Conservation (phyloP, 2,797 vertebrate species). For the Crotalus adamanteus region DNA sequence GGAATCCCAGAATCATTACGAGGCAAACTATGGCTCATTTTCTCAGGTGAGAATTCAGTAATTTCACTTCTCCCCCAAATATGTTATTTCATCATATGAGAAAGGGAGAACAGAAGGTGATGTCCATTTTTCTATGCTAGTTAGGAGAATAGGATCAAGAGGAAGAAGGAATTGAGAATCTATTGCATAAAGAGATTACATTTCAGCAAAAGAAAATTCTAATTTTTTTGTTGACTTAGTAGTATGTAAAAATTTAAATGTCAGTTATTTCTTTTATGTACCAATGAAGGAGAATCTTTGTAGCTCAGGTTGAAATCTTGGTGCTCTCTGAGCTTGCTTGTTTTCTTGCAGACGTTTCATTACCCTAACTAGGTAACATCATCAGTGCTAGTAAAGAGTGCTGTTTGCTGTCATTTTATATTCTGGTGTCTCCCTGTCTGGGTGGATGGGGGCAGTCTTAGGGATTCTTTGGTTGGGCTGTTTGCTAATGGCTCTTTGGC, state of each 20-base stretch:
- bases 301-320: no score
- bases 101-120: background rate
- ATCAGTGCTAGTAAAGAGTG: no score
- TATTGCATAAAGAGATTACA: background rate
- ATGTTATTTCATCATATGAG: background rate
- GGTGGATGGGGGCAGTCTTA: no score
- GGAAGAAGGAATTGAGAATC: background rate
- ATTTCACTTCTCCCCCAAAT: background rate
- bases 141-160: background rate
- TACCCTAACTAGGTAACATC: no score
- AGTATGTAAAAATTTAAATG: conserved; percentile 22
- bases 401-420: no score
- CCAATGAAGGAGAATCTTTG: no score
- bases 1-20: conserved; percentile 90
- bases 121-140: background rate
- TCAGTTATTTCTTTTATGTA: background rate
- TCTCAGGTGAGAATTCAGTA: conserved; percentile 79
- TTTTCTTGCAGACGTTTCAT: no score
- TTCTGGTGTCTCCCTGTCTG: no score
- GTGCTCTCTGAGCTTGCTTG: no score
- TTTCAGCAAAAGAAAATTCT: background rate
- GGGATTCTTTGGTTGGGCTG: no score
- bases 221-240: background rate
- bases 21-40: conserved; percentile 91
- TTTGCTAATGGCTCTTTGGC: no score